Base-by-base conservation (phyloP, 2,797 vertebrate species). In the Molossus alvarezi region DNA sequence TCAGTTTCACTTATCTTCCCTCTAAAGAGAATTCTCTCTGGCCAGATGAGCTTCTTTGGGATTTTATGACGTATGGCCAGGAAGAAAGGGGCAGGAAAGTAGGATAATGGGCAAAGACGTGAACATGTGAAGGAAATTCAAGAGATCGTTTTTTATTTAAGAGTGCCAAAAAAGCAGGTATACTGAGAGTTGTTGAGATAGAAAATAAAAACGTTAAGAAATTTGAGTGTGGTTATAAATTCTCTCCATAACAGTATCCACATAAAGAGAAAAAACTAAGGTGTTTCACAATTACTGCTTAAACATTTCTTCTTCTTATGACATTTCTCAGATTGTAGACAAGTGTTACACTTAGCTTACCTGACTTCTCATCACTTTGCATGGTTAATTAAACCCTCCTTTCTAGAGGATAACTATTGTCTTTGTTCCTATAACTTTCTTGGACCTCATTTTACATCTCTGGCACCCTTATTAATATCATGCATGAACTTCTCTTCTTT, bases 211-310 rank as follows among this genome's bases (percentile, higher is more conserved):
- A 88, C 37, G 9, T 73, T 79, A 91, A 75, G 37, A 90, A 82
- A 85, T 69, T 33, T n/a, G 14, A 86, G 18, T 7, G 0, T 53
- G 8, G 2, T 72, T 81, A 85, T 81, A 77, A 72, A 57, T 75
- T 91, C 2, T 3, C 6, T 87, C 77, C 1, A 57, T 60, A 86
- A 57, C 53, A 81, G 25, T 25, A 77, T 14, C 45, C 25, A 94
- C 60, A 76, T 55, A 80, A 83, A 87, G 20, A 14, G 18, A 45
- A 95, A 95, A 60, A 95, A 60, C 10, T 17, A 64, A 14, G 27
- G 45, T 96, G 37, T 57, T 93, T 91, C 41, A 10, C 95, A 94
- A 62, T 95, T 88, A 80, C 58, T 75, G 23, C 27, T 84, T 58
- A 33, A 75, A 64, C 48, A 62, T 51, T 53, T 11, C 21, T 76